Evolutionary conservation across 2,888 invertebrate genomes (phyloP), one percentile per base, ranked within the genome.

Genomic region (Macrosiphum euphorbiae): DNA sequence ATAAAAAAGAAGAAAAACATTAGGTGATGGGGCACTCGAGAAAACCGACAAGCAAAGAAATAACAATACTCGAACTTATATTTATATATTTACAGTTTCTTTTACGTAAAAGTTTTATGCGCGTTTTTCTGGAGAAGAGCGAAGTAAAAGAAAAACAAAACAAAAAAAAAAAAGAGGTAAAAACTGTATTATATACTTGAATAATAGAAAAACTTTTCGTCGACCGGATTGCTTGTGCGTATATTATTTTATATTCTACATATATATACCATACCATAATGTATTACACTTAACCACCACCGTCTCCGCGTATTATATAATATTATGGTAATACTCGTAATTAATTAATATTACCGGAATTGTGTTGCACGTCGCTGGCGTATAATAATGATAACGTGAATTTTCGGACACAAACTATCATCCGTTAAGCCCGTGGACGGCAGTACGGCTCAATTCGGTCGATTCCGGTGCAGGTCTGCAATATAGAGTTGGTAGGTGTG

Each of bases 191-290:
- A 92, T 87, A 35, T 78, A 55, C 28, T 20, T 44, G 88, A 92
- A 92, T 78, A 52, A 92, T 88, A 92, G 88, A 78, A 92, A 92
- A 92, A 88, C 88, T 92, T 92, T 88, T 20, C 24, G 11, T 4
- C 11, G 87, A 87, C 58, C 35, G 78, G 35, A 78, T 78, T 35
- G 78, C 20, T 78, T 4, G 35, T 8, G 3, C 35, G 78, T 78
- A 78, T 78, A 78, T 78, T 78, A 78, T 78, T 78, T 78, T 78
- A 78, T 78, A 78, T 35, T 78, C 4, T 78, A 78, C 8, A 78
- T 16, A 67, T 13, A 78, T 78, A 78, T 8, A 78, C 20, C 8
- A 7, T 78, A 20, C 20, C 20, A 8, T 78, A 35, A 35, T 35
- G 78, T 78, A 67, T 67, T 67, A 67, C 67, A 67, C n/a, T 67